Evolutionary conservation across 2,888 invertebrate genomes (phyloP), one percentile per base, ranked within the genome.

Genomic region (Tipula lateralis): DNA sequence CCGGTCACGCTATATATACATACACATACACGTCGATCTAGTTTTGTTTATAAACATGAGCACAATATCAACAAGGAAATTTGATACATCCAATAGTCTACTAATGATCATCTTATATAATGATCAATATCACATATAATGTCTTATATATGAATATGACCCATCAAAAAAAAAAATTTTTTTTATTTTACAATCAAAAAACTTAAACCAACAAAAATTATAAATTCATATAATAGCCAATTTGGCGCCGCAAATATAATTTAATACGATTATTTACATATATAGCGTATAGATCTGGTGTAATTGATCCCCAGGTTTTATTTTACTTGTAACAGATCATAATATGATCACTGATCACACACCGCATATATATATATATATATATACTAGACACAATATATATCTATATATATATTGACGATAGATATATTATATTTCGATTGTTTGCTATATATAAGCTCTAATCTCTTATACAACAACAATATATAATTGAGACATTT

Each of bases 171-270:
- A n/a, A n/a, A n/a, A n/a, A n/a, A n/a, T n/a, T n/a, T 32, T 32
- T 32, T 44, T 44, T 16, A 44, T 44, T 44, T 44, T 44, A 44
- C 39, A 44, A 44, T 50, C 50, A 66, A 66, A 66, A 66, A 66
- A 66, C 66, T 24, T 24, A 66, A 66, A 66, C 66, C 66, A 66
- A 66, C 66, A 66, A 66, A 66, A 66, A 24, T 66, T 66, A 66
- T 24, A 24, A 66, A 66, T 66, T 24, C 24, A 66, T 19, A 12
- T 50, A 66, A 66, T 66, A 66, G 66, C 24, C 66, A 66, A 66
- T 66, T 66, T 66, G 66, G 66, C 66, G 66, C 66, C 66, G 66
- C 66, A 66, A 66, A 66, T 66, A 66, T 66, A 66, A 66, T 66
- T 66, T 66, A 66, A 66, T 66, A 66, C 24, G 66, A 66, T 66